These are phyloP conservation scores for Melanargia galathea DNA, from an alignment of 2,888 invertebrate species.

Conservation along the genomic window DNA sequence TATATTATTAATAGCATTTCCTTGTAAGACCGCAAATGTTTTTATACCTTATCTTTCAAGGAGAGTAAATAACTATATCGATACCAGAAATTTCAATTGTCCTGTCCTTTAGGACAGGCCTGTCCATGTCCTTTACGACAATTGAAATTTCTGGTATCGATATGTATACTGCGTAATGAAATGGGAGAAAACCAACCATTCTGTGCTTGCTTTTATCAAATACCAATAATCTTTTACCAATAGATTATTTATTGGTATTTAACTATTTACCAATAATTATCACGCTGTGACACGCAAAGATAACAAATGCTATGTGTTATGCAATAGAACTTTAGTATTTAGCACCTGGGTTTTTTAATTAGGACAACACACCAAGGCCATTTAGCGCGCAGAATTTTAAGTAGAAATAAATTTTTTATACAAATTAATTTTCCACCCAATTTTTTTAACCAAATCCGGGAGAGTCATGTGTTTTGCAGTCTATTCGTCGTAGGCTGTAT, in stretches of 20 bases:
- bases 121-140: no score
- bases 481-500: background rate
- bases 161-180: background rate
- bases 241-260: no score
- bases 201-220: background rate
- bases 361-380: background rate
- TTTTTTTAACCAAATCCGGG: background rate
- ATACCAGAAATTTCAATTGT: no score
- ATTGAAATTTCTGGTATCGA: no score
- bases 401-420: background rate
- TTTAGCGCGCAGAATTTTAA: background rate
- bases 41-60: conserved; percentile 8
- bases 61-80: background rate
- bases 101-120: no score
- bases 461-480: background rate
- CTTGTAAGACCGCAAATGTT: conserved; percentile 3
- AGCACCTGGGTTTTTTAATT: background rate
- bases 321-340: conserved; percentile 8
- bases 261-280: no score
- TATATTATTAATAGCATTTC: background rate
- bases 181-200: background rate
- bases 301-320: conserved; percentile 12
- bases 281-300: conserved; percentile 10
- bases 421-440: background rate
- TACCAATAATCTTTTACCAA: conserved; percentile 13